Evolutionary conservation across 1,140 invertebrate species (phyloP).

Genomic region (Phymastichus coffea): DNA sequence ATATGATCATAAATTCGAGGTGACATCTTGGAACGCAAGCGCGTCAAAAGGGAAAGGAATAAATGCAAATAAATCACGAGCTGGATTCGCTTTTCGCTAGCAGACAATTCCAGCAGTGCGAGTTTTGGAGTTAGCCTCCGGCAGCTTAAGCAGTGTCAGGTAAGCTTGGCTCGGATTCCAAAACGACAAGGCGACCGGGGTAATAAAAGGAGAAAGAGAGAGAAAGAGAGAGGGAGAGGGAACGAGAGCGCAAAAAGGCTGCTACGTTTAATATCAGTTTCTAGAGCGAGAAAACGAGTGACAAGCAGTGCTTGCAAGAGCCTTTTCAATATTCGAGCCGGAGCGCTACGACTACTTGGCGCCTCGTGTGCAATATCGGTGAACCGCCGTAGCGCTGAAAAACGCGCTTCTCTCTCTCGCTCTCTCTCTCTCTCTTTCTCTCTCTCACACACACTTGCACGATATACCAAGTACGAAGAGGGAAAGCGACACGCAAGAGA

Average conservation of each 20-base stretch:
- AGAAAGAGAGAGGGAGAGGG: not conserved
- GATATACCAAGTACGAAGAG: too few relatives aligned
- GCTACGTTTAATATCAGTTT: slow-evolving; percentile 25
- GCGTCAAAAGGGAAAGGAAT: slow-evolving; percentile 4
- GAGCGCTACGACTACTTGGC: too few relatives aligned
- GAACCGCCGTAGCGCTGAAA: too few relatives aligned
- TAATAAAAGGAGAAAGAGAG: slow-evolving; percentile 13
- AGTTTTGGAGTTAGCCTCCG: too few relatives aligned
- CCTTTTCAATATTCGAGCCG: slow-evolving; percentile 8
- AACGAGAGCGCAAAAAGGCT: not conserved
- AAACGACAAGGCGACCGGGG: not conserved
- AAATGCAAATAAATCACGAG: not conserved
- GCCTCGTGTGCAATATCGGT: too few relatives aligned
- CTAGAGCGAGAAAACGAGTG: too few relatives aligned
- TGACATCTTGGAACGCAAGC: not conserved
- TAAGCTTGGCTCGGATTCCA: slow-evolving; percentile 11
- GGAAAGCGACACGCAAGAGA: too few relatives aligned
- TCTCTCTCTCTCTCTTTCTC: too few relatives aligned
- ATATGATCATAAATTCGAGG: slow-evolving; percentile 17
- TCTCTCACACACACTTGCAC: too few relatives aligned
- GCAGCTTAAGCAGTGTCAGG: slow-evolving; percentile 4
- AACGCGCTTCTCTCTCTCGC: too few relatives aligned
- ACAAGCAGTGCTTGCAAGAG: too few relatives aligned
- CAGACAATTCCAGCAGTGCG: not conserved
- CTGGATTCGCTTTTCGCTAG: not conserved